Conservation (phyloP, 2,888 invertebrate genomes). For the Drosophila paramelanica region DNA sequence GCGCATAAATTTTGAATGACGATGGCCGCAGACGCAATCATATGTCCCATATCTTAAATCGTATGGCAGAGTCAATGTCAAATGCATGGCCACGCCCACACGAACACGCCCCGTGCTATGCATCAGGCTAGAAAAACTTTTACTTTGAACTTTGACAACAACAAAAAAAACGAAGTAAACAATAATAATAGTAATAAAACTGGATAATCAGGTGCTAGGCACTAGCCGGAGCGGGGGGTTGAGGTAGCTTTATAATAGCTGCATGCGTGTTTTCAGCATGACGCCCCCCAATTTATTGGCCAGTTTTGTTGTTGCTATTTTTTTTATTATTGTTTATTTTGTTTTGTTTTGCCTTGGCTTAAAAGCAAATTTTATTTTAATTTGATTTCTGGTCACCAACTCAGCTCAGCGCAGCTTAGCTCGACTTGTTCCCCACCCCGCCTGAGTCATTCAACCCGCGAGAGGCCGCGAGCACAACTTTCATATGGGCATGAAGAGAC, state of each 20-base stretch:
- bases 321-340: constrained; percentile 19
- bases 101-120: constrained; percentile 12
- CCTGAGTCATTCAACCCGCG: constrained; percentile 75
- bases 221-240: background rate
- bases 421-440: constrained; percentile 1
- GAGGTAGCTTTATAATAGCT: constrained; percentile 3
- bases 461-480: constrained; percentile 50
- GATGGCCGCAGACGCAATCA: constrained; percentile 17
- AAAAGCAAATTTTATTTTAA: constrained; percentile 56
- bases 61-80: constrained; percentile 43
- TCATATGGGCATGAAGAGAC: constrained; percentile 44
- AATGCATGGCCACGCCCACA: constrained; percentile 54
- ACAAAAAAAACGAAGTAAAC: background rate
- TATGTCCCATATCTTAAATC: constrained; percentile 48
- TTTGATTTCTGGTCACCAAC: constrained; percentile 61
- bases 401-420: constrained; percentile 7
- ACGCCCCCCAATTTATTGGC: constrained; percentile 51
- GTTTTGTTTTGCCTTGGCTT: constrained; percentile 6
- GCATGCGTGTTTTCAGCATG: constrained; percentile 11
- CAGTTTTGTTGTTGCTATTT: constrained; percentile 11
- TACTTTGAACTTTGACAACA: constrained; percentile 63
- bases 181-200: constrained; percentile 1
- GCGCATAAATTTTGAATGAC: constrained; percentile 51
- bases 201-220: constrained; percentile 13
- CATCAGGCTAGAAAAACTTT: constrained; percentile 39